These are phyloP conservation scores for Globia sparganii DNA, from an alignment of 2,888 invertebrate genomes.

Conservation along the genomic window DNA sequence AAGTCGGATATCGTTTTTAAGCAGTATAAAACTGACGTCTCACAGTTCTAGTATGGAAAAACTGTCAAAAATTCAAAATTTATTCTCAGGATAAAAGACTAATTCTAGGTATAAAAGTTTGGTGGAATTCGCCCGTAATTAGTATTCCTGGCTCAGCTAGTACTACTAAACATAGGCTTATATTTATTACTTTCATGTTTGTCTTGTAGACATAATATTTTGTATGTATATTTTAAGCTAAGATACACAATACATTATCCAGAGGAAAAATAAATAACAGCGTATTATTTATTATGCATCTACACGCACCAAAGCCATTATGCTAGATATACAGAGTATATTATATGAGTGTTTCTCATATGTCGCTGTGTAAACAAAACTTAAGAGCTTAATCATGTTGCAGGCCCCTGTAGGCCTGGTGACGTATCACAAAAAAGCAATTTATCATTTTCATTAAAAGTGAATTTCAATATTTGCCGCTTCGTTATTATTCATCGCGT, in stretches of 20 bases:
- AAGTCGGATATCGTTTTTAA: too few relatives aligned
- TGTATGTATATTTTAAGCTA: background rate
- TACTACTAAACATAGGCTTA: too few relatives aligned
- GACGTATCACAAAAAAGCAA: conserved; percentile 41
- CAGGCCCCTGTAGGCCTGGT: background rate
- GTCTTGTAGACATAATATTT: too few relatives aligned
- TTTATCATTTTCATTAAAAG: conserved; percentile 59
- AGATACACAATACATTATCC: background rate
- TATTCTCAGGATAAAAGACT: too few relatives aligned
- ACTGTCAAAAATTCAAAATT: too few relatives aligned
- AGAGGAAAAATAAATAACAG: background rate
- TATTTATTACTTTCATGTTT: too few relatives aligned
- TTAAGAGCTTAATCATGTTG: conserved; percentile 55
- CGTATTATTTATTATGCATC: background rate
- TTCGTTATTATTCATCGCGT: conserved; percentile 41
- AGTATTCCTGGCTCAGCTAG: too few relatives aligned
- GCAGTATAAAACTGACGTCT: too few relatives aligned
- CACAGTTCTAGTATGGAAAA: too few relatives aligned
- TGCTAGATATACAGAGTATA: conserved; percentile 12
- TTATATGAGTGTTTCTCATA: conserved; percentile 7
- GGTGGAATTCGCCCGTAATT: too few relatives aligned
- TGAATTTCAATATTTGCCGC: conserved; percentile 41
- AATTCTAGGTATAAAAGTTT: too few relatives aligned
- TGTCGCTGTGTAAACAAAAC: conserved; percentile 35
- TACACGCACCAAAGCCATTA: background rate